Percentiles rank a stretch among this genome's conserved stretches.
Conservation (phyloP, 2,113 vertebrate genomes). For the Zingel zingel region DNA sequence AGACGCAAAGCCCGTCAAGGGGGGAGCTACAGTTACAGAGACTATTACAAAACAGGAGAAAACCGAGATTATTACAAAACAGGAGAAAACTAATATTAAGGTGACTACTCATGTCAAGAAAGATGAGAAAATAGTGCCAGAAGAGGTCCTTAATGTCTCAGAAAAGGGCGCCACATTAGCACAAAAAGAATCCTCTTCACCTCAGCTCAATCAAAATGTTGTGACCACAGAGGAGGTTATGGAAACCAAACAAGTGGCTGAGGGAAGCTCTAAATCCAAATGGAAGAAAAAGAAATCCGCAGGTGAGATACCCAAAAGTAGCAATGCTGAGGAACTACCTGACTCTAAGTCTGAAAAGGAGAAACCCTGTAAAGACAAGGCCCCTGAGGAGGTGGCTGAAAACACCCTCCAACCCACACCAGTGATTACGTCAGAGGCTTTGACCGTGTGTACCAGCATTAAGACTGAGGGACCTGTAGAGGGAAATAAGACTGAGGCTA, state of each 20-base stretch:
- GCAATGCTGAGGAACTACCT: conserved; percentile 17
- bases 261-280: conserved; percentile 72
- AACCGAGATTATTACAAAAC: conserved; percentile 18
- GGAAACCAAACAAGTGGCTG: conserved; percentile 49
- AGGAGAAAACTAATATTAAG: conserved; percentile 32
- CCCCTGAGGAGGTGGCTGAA: conserved; percentile 10
- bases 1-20: conserved; percentile 9
- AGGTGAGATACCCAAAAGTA: conserved; percentile 50
- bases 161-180: not conserved
- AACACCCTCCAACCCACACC: conserved; percentile 11
- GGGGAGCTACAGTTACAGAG: not conserved
- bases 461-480: conserved; percentile 8
- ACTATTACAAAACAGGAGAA: conserved; percentile 25
- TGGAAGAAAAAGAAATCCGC: conserved; percentile 79
- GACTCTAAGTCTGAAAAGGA: conserved; percentile 26
- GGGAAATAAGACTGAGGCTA: conserved; percentile 22
- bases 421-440: conserved; percentile 21
- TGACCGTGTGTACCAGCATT: not conserved
- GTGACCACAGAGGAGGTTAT: conserved; percentile 25
- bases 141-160: conserved; percentile 23
- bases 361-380: conserved; percentile 15
- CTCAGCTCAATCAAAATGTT: conserved; percentile 22
- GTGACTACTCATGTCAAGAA: conserved; percentile 17
- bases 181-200: conserved; percentile 11
- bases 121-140: conserved; percentile 14